Evolutionary conservation across 1,140 invertebrate genomes (phyloP).

Genomic region (Drosophila pseudoananassae): DNA sequence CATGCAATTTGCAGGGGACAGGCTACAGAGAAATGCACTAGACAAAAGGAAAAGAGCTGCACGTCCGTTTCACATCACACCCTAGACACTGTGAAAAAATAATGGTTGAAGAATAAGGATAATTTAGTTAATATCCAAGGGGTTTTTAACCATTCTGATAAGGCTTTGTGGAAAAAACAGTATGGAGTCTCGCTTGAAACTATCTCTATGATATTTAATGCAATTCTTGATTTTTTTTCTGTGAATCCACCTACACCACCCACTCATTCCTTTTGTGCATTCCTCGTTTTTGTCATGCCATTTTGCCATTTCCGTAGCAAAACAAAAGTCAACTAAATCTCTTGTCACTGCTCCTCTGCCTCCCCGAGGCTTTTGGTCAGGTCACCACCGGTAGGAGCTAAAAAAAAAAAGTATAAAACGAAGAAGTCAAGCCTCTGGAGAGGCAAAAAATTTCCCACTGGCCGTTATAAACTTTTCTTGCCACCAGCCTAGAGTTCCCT

Average conservation of each 20-base stretch:
- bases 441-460: conserved; percentile 21
- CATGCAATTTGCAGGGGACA: conserved; percentile 56
- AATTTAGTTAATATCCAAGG: neutral
- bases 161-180: no score
- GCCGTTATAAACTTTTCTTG: conserved; percentile 32
- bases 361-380: conserved; percentile 46
- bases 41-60: conserved; percentile 43
- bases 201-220: neutral
- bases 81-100: neutral
- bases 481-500: conserved; percentile 17
- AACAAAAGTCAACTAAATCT: conserved; percentile 68
- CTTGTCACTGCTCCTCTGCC: conserved; percentile 54
- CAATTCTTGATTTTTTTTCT: neutral
- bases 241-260: conserved; percentile 6
- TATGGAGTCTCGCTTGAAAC: neutral
- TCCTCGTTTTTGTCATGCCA: conserved; percentile 62
- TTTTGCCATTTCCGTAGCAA: conserved; percentile 62
- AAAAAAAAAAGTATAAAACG: conserved; percentile 6
- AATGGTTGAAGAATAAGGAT: neutral
- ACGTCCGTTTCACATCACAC: conserved; percentile 47
- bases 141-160: no score
- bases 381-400: conserved; percentile 24
- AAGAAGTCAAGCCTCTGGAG: conserved; percentile 22
- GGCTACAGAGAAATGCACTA: conserved; percentile 44
- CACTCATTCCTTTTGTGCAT: conserved; percentile 51